Evolutionary conservation across 2,113 vertebrate genomes (phyloP).

Genomic region (Oreochromis aureus): DNA sequence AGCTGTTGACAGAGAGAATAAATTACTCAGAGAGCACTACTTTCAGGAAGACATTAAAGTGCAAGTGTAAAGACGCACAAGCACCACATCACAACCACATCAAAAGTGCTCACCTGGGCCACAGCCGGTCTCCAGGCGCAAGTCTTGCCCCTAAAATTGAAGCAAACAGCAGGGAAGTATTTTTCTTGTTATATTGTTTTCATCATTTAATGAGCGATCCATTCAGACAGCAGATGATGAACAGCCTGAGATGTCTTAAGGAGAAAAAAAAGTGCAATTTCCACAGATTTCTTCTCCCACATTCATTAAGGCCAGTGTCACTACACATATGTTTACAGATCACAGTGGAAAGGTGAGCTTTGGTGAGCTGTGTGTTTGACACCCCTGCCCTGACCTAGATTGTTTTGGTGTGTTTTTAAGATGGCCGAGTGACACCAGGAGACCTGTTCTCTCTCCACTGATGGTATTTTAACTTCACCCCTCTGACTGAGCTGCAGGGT

Average conservation of each 20-base stretch:
- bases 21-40: background rate
- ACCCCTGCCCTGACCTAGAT: background rate
- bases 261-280: fast-evolving
- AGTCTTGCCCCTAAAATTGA: background rate
- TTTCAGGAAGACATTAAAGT: background rate
- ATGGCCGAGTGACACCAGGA: background rate
- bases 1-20: background rate
- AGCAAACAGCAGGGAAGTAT: background rate
- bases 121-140: background rate
- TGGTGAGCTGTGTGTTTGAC: background rate
- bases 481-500: background rate
- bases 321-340: background rate
- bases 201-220: background rate
- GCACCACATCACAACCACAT: background rate
- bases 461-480: background rate
- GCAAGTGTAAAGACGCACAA: background rate
- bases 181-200: background rate
- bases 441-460: background rate
- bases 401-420: background rate
- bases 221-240: background rate
- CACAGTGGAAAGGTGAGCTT: background rate
- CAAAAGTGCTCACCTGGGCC: background rate
- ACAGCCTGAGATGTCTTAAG: background rate
- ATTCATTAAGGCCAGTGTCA: background rate
- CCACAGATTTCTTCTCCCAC: background rate